Evolutionary conservation across 2,797 vertebrate genomes (phyloP), one percentile per base, ranked within the genome.

Genomic region (Menidia menidia): DNA sequence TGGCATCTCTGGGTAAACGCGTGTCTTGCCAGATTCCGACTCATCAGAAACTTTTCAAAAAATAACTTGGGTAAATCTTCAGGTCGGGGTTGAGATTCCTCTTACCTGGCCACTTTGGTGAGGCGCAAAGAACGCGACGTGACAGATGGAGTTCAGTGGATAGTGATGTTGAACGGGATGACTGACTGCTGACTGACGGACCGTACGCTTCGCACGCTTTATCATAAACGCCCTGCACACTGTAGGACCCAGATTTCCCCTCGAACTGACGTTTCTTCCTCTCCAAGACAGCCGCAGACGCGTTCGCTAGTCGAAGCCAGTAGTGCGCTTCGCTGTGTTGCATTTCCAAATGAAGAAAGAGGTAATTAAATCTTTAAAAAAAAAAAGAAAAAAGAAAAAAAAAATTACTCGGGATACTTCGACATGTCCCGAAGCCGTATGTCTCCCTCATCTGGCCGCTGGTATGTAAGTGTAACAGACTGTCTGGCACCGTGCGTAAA

Each of bases 381-480:
- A 51, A 52, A 52, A 18, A 44, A 41, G 25, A 52, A 71, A 77
- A 25, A 25, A 25, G 25, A 25, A 25, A 25, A 25, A 25, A 25
- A 25, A 72, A 81, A 80, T 75, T 57, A 86, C 67, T 86, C 74
- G 72, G 84, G 85, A 85, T 86, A 89, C 77, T 91, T 92, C 77
- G 84, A 80, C 82, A 87, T 84, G 87, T 90, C 88, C 88, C 68
- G 78, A 91, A 92, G 92, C 87, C 78, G 84, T 79, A 92, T 88
- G 91, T 92, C 92, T 92, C 91, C 91, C 91, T 92, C 92, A 85
- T 92, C 89, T 92, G 92, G 92, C 85, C 85, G 81, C 87, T 80
- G 88, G 77, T 82, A 68, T 90, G 86, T 74, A 89, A 87, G 88
- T 89, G 87, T 84, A 89, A 78, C 83, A 80, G 73, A 72, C 81